Conservation (phyloP, 2,113 vertebrate species). For the Cavia aperea region DNA sequence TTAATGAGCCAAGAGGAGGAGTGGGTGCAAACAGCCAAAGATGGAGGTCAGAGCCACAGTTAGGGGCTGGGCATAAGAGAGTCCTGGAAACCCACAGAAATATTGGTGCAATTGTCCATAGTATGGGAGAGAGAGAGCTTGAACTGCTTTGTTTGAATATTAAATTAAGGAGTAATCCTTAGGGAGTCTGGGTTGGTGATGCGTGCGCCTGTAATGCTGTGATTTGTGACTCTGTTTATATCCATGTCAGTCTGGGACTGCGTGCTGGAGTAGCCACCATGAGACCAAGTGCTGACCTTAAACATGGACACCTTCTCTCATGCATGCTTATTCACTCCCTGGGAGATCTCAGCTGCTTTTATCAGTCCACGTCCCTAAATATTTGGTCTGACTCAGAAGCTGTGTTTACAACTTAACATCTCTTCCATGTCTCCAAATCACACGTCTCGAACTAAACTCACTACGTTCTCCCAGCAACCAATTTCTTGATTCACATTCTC, state of each 20-base stretch:
- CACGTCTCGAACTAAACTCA: background rate
- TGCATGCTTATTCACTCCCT: background rate
- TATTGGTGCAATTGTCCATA: background rate
- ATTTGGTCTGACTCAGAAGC: background rate
- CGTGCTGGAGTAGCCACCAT: rapidly evolving
- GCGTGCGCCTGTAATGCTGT: background rate
- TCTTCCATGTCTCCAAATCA: background rate
- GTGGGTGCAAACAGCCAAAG: background rate
- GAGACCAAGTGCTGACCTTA: background rate
- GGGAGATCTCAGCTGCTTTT: background rate
- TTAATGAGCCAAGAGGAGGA: too few species aligned
- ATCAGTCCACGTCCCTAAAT: background rate
- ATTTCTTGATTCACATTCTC: background rate
- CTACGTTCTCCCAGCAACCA: background rate
- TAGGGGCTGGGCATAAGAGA: background rate
- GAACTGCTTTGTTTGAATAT: background rate
- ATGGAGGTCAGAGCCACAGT: background rate
- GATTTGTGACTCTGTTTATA: background rate
- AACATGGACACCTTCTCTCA: too few species aligned
- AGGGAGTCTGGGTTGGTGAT: background rate
- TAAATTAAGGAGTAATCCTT: background rate
- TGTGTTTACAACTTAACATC: background rate
- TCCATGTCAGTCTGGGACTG: background rate
- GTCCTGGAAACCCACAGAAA: background rate
- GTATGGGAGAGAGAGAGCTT: too few species aligned